A percentile compares a stretch with the other conserved stretches of the same genome.
Evolutionary conservation across 2,113 vertebrate species (phyloP).

Genomic region (Australoheros scitulus): DNA sequence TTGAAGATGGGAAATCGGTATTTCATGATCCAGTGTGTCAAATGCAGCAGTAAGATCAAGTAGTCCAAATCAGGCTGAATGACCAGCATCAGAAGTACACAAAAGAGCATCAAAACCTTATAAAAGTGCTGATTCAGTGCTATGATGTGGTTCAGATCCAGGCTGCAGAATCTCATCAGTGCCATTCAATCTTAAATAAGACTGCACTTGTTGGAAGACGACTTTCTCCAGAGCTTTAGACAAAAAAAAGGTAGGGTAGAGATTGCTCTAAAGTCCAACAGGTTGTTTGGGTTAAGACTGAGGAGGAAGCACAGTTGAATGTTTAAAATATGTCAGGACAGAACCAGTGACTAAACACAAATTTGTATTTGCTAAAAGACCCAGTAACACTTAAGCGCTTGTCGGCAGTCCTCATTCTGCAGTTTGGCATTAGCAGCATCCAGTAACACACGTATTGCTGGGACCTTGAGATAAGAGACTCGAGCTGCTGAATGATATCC

Average conservation of each 20-base stretch:
- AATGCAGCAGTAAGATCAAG: not conserved
- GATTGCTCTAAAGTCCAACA: too few species aligned
- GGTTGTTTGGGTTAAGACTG: too few species aligned
- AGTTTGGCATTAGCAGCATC: too few species aligned
- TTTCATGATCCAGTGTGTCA: too few species aligned
- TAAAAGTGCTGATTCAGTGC: not conserved
- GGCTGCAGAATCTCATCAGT: not conserved
- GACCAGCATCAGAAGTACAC: not conserved
- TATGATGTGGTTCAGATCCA: not conserved
- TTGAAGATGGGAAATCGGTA: too few species aligned
- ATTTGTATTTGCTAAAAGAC: not conserved
- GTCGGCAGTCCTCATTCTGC: not conserved
- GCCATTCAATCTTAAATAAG: not conserved
- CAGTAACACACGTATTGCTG: too few species aligned
- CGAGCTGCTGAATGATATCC: not conserved
- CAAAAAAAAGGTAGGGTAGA: too few species aligned
- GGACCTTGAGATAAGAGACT: too few species aligned
- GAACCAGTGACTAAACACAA: not conserved
- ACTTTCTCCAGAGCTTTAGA: not conserved
- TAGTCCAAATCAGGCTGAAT: not conserved
- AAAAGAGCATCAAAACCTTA: not conserved
- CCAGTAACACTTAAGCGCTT: not conserved
- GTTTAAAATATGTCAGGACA: too few species aligned
- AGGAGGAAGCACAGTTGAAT: too few species aligned
- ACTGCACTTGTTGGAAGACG: not conserved